Evolutionary conservation across 2,888 invertebrate species (phyloP), one percentile per base, ranked within the genome.

Genomic region (Hypolimnas misippus): DNA sequence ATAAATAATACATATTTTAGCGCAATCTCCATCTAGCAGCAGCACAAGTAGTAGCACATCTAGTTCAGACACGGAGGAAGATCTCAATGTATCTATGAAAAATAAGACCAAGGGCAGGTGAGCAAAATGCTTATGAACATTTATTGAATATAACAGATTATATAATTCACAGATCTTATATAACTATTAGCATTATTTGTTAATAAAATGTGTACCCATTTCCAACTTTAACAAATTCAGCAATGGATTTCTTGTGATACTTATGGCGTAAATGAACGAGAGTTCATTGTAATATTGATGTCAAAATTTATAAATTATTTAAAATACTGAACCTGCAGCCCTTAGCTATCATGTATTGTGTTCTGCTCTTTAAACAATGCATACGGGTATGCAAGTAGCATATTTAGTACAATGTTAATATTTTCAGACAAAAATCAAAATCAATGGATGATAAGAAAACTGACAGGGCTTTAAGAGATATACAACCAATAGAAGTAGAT

Each of bases 61-160:
- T 1, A 89, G 87, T 63, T 89, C 91, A 0, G 90, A 90, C 51
- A 86, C 88, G 0, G 92, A 92, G 63, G 92, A 90, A 65, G 92
- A 92, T 66, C 82, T 92, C 16, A 92, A 92, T 74, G 92, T 92
- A n/a, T 92, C 92, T 33, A 91, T 92, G 84, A 92, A 92, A 70
- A 92, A 92, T 70, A 92, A 92, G 70, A 89, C 86, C 5, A 92
- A 92, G 79, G 89, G 91, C 68, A 83, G 92, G 85, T 89, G 58
- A 73, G 78, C 54, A n/a, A 21, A 17, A 3, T 42, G 7, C 7
- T 29, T 29, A 29, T 38, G 35, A n/a, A 38, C 12, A 38, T 12
- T 33, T 2, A 0, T 6, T 33, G 33, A 10, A 7, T 4, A 29
- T 29, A 29, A 29, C 3, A 4, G 8, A 33, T 33, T 33, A 33